Evolutionary conservation across 2,797 vertebrate species (phyloP).

Genomic region (Pangasius djambal): DNA sequence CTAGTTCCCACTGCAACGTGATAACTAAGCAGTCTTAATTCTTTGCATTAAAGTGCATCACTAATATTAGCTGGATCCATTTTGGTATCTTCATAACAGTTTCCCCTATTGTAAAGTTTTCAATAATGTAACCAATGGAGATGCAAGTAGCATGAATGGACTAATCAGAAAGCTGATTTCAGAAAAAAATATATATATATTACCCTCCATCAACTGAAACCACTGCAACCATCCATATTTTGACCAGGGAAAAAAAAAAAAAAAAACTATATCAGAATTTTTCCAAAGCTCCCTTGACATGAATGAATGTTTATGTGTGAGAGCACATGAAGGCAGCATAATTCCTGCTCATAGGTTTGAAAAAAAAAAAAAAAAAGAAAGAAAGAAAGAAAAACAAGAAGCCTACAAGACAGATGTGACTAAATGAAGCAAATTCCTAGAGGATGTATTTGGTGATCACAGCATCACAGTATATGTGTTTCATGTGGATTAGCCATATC

Average conservation of each 20-base stretch:
- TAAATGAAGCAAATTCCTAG: background rate
- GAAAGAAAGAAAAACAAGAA: background rate
- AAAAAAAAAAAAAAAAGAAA: no score
- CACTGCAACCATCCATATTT: background rate
- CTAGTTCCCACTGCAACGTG: background rate
- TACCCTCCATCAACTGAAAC: background rate
- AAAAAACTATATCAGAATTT: background rate
- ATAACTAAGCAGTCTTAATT: background rate
- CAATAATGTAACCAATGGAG: background rate
- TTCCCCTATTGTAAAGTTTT: background rate
- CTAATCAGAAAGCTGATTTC: background rate
- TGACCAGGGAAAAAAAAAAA: background rate
- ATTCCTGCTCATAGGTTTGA: background rate
- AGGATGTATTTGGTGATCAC: background rate
- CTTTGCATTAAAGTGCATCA: background rate
- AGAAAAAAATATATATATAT: background rate
- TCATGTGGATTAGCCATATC: background rate
- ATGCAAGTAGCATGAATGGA: background rate
- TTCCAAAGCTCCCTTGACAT: background rate
- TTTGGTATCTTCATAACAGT: background rate
- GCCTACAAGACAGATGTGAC: background rate
- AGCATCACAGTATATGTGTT: background rate
- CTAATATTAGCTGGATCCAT: background rate
- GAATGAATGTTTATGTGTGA: background rate
- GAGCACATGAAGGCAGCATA: background rate